Conservation (phyloP, 2,797 vertebrate species). For the Microctenopoma steveboyesi region DNA sequence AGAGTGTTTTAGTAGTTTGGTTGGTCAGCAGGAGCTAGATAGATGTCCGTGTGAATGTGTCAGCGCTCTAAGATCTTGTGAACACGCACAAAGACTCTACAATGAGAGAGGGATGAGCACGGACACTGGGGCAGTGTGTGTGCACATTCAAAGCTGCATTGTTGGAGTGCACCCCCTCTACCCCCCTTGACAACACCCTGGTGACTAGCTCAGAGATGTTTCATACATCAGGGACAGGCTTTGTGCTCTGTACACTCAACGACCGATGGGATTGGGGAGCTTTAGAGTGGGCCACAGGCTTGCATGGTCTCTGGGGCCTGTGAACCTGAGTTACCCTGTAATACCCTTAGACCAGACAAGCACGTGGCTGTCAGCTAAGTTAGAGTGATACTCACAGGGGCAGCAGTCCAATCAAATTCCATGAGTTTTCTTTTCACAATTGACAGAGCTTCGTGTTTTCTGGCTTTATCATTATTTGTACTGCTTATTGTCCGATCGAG, state of each 20-base stretch:
- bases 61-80: slow-evolving; percentile 77
- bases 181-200: slow-evolving; percentile 74
- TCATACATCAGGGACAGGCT: slow-evolving; percentile 67
- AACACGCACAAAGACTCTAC: slow-evolving; percentile 81
- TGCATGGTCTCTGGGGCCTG: slow-evolving; percentile 46
- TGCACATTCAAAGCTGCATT: slow-evolving; percentile 82
- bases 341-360: slow-evolving; percentile 55
- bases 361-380: slow-evolving; percentile 67
- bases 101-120: slow-evolving; percentile 81
- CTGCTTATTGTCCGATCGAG: slow-evolving; percentile 68
- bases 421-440: slow-evolving; percentile 32
- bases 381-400: slow-evolving; percentile 32
- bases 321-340: slow-evolving; percentile 57
- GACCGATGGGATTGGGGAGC: slow-evolving; percentile 48
- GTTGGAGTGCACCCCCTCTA: slow-evolving; percentile 75
- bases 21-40: slow-evolving; percentile 76
- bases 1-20: slow-evolving; percentile 64
- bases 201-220: slow-evolving; percentile 72
- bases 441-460: slow-evolving; percentile 39
- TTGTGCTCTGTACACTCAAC: slow-evolving; percentile 61
- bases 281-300: slow-evolving; percentile 34
- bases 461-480: slow-evolving; percentile 53
- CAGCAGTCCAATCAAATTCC: slow-evolving; percentile 30
- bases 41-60: slow-evolving; percentile 83
- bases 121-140: slow-evolving; percentile 80